Percentiles rank a stretch among this genome's conserved stretches.
Evolutionary conservation across 1,140 invertebrate genomes (phyloP).

Genomic region (Musca domestica): DNA sequence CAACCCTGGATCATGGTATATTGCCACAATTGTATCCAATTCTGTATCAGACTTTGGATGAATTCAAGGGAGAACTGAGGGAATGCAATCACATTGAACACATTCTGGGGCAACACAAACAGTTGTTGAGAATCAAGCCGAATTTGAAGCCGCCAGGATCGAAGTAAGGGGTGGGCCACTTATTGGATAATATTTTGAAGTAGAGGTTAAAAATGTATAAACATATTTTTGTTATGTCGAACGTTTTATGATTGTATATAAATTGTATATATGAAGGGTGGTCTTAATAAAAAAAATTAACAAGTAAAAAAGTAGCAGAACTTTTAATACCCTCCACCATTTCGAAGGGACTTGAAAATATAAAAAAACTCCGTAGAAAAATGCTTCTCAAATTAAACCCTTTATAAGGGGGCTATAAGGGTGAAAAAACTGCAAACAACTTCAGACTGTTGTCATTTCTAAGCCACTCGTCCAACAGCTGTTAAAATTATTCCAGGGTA

Average conservation of each 20-base stretch:
- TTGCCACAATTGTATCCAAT: conserved; percentile 65
- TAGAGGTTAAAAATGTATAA: not conserved
- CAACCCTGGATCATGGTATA: conserved; percentile 74
- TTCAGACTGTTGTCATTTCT: too few species aligned
- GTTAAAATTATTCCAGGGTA: too few species aligned
- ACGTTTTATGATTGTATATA: not conserved
- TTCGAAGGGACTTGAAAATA: too few species aligned
- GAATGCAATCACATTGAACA: conserved; percentile 62
- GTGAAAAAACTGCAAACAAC: too few species aligned
- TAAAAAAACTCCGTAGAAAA: too few species aligned
- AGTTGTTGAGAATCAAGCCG: conserved; percentile 59
- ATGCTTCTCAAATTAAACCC: too few species aligned
- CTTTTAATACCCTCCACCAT: too few species aligned
- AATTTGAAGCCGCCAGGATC: conserved; percentile 50
- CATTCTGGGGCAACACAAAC: conserved; percentile 67
- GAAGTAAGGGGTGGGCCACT: not conserved
- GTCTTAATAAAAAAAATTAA: too few species aligned
- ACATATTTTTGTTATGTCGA: not conserved
- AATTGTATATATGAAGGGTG: too few species aligned
- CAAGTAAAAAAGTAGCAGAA: too few species aligned
- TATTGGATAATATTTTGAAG: not conserved
- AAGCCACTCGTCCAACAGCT: too few species aligned
- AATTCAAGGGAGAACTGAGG: conserved; percentile 64
- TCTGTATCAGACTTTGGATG: conserved; percentile 66
- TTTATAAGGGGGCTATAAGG: too few species aligned